Base-by-base conservation (phyloP, 2,888 invertebrate genomes). In the Lasiommata megera region DNA sequence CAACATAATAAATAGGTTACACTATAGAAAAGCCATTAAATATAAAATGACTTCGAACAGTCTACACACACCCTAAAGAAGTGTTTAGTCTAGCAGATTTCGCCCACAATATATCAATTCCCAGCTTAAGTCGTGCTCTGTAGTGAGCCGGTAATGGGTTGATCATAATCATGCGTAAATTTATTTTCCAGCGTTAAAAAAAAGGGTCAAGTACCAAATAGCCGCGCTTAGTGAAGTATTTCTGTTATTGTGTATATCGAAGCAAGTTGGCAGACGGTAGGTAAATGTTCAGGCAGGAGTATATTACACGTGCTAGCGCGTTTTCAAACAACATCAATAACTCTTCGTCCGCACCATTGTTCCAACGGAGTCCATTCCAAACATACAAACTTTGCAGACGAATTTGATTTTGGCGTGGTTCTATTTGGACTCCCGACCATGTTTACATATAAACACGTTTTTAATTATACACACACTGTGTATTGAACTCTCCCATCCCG, bases 371-470 rank as follows among this genome's bases (percentile, higher is more conserved):
- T 67, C 71, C 70, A 77, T 82, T 76, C 77, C 81, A 82, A 85
- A 81, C 88, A 84, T 86, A 84, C 84, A 86, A 90, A 90, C 89
- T 90, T 90, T 81, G 88, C 88, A 90, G 89, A 90, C 89, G 84
- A 84, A 86, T 88, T 88, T 88, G 86, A 88, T 88, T 85, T 80
- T 69, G 57, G 73, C 74, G 72, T 73, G 72, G 70, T 23, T 3
- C 71, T 74, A 83, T 80, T 82, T 79, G 76, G 80, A 79, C 79
- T 75, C 65, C 65, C 66, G 70, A 67, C 76, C 81, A 74, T 76
- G 23, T 23, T 2, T 23, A 23, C 23, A 23, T 23, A 23, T 23
- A 23, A 23, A 23, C 5, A 23, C 23, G 23, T 23, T 23, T 5
- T n/a, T n/a, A n/a, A n/a, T n/a, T n/a, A n/a, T n/a, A n/a, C n/a